Percentiles rank a stretch among this genome's conserved stretches.
These are phyloP conservation scores for Cerastoderma edule DNA, from an alignment of 2,888 invertebrate species.

Conservation along the genomic window DNA sequence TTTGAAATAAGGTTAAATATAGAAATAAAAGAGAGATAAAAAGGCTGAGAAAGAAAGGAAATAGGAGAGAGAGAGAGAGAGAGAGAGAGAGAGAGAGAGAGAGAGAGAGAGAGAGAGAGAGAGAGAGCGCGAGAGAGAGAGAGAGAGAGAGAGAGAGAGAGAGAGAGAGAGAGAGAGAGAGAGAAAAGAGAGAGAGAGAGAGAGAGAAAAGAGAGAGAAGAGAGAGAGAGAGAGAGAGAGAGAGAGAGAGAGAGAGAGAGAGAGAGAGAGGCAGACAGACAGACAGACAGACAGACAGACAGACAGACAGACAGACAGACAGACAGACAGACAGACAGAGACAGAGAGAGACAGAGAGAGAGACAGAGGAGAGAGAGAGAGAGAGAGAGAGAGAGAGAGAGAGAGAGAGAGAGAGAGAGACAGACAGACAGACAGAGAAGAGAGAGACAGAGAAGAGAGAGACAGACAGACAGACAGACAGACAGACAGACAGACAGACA, in stretches of 20 bases:
- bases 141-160: constrained; percentile 35
- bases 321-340: constrained; percentile 2
- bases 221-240: neutral
- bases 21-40: constrained; percentile 68
- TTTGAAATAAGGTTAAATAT: no score
- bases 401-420: no score
- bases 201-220: neutral
- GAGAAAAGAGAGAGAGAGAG: neutral
- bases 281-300: neutral
- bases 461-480: no score
- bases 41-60: constrained; percentile 71
- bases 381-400: no score
- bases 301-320: neutral
- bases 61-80: constrained; percentile 24
- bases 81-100: constrained; percentile 18
- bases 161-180: constrained; percentile 17
- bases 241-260: neutral
- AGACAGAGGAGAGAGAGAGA: no score
- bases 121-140: constrained; percentile 25
- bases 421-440: no score
- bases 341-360: no score
- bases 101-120: constrained; percentile 24
- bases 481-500: no score
- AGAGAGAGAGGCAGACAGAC: neutral
- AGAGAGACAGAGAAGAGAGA: no score